Base-by-base conservation (phyloP, 2,888 invertebrate species). In the Urechis unicinctus region DNA sequence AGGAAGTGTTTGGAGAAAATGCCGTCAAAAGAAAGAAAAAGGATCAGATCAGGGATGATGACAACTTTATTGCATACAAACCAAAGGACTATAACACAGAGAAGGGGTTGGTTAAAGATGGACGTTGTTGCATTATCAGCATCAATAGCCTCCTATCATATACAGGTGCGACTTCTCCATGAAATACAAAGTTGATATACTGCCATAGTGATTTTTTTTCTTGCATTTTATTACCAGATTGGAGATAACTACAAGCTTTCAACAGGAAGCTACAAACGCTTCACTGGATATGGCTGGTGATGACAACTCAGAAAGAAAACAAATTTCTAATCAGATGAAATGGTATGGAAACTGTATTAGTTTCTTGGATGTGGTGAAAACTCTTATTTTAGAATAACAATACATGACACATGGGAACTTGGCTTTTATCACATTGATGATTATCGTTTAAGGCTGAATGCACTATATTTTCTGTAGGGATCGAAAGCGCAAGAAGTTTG, bases 401-500 rank as follows among this genome's bases (percentile, higher is more conserved):
- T n/a, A n/a, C n/a, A n/a, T n/a, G n/a, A n/a, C n/a, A n/a, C n/a
- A n/a, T n/a, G n/a, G n/a, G n/a, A n/a, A n/a, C n/a, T n/a, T n/a
- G n/a, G n/a, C n/a, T n/a, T n/a, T n/a, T n/a, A n/a, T n/a, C n/a
- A n/a, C 9, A 36, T 36, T 36, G n/a, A 9, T 9, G 41, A n/a
- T 26, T 9, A 26, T 13, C 21, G 6, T 2, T 47, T 22, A 2
- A 48, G 3, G 2, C 17, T 41, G 17, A 0, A 9, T 45, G 6
- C 5, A 21, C 22, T 22, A 13, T 50, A 24, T 9, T 52, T 28
- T 53, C 9, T 52, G 1, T 45, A 81, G 97, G 97, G 96, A 97
- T 81, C 84, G 93, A 50, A 92, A 93, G 75, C 87, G 89, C 78
- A 97, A 96, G 84, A 95, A 91, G 81, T 94, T 92, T 87, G 87